Evolutionary conservation across 2,113 vertebrate genomes (phyloP).

Genomic region (Shinisaurus crocodilurus): DNA sequence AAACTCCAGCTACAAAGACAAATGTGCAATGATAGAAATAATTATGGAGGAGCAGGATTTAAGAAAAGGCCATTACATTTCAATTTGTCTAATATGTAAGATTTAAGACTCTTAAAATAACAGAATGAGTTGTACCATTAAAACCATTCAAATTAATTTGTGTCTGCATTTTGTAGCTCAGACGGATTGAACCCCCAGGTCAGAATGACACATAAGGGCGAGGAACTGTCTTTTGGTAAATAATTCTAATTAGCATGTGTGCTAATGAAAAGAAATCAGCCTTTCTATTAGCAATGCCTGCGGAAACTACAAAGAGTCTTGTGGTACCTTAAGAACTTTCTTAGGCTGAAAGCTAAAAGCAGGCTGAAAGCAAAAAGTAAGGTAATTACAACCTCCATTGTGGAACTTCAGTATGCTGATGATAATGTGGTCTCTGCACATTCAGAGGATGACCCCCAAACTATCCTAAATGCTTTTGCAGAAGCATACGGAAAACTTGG

Average conservation of each 20-base stretch:
- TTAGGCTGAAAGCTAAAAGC: too few relatives aligned
- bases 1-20: neutral
- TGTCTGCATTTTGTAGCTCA: neutral
- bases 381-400: too few relatives aligned
- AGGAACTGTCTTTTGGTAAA: neutral
- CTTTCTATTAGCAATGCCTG: neutral
- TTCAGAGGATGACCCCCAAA: too few relatives aligned
- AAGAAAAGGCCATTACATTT: slow-evolving; percentile 5
- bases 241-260: neutral
- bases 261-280: neutral
- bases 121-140: neutral
- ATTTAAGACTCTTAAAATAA: slow-evolving; percentile 17
- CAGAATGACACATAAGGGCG: neutral
- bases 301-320: neutral
- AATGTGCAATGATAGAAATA: neutral
- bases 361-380: too few relatives aligned
- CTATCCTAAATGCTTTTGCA: too few relatives aligned
- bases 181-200: neutral
- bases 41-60: neutral
- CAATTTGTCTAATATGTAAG: slow-evolving; percentile 11
- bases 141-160: neutral
- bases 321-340: neutral
- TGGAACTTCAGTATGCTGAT: too few relatives aligned
- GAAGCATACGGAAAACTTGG: too few relatives aligned
- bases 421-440: too few relatives aligned